Evolutionary conservation across 2,797 vertebrate species (phyloP).

Genomic region (Danio jaintianensis): DNA sequence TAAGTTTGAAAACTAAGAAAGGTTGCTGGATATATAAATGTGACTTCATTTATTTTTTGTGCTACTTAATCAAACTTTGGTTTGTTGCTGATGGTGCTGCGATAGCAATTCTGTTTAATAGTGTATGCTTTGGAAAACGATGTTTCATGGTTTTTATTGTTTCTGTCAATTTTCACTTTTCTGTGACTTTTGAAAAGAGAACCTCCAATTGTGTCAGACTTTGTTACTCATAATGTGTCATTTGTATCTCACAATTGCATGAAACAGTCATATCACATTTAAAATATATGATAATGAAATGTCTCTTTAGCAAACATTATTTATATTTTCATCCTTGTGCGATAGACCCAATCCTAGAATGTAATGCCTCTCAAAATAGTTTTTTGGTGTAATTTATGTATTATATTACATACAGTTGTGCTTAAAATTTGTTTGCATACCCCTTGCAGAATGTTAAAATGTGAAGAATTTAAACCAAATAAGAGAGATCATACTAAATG

Average conservation of each 20-base stretch:
- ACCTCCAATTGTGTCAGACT: neutral
- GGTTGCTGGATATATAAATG: neutral
- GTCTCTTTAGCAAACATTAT: too few species aligned
- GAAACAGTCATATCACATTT: neutral
- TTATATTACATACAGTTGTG: too few species aligned
- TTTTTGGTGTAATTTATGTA: too few species aligned
- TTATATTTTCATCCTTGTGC: too few species aligned
- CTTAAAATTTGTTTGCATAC: too few species aligned
- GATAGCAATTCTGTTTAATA: neutral
- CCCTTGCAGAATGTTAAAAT: too few species aligned
- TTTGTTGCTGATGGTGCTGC: neutral
- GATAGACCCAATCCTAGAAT: too few species aligned
- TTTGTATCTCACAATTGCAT: neutral
- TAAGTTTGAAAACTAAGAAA: constrained; percentile 43
- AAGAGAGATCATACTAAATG: too few species aligned
- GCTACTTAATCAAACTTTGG: neutral
- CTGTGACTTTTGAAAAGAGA: neutral
- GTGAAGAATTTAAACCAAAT: too few species aligned
- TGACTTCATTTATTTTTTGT: neutral
- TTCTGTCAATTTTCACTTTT: neutral
- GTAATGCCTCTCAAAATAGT: too few species aligned
- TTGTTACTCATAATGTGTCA: neutral
- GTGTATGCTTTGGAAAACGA: neutral
- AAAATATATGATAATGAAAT: too few species aligned
- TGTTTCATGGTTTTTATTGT: neutral